Percentiles rank a stretch among this genome's conserved stretches.
These are phyloP conservation scores for Ametastegia equiseti DNA, from an alignment of 2,888 invertebrate genomes.

Conservation along the genomic window DNA sequence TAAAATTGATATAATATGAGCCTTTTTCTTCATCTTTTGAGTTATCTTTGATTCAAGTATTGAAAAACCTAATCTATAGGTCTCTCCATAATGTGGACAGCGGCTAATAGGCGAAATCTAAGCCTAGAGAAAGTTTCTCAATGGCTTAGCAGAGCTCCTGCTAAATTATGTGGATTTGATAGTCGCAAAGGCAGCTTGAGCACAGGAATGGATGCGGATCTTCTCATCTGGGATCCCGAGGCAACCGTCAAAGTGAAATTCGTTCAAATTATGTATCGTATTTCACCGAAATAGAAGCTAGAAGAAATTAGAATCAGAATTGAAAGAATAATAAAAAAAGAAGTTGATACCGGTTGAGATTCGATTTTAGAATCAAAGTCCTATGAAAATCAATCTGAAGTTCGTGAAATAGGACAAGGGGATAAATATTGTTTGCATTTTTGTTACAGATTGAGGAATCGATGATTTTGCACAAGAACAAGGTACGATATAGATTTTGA, in stretches of 20 bases:
- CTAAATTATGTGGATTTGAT: constrained; percentile 81
- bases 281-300: too few species aligned
- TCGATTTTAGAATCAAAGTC: background rate
- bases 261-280: background rate
- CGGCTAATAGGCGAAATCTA: constrained; percentile 78
- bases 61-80: constrained; percentile 73
- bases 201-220: constrained; percentile 84
- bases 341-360: background rate
- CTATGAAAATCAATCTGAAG: background rate
- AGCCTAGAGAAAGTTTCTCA: constrained; percentile 79
- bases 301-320: background rate
- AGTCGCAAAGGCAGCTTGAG: constrained; percentile 81
- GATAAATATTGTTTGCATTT: constrained; percentile 1
- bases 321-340: constrained; percentile 4
- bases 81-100: constrained; percentile 84
- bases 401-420: background rate
- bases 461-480: constrained; percentile 84
- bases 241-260: constrained; percentile 76
- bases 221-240: constrained; percentile 85
- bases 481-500: constrained; percentile 74
- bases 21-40: background rate
- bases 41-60: background rate
- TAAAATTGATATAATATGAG: background rate
- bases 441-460: constrained; percentile 71
- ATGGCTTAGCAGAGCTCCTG: constrained; percentile 81